Conservation (phyloP, 2,113 vertebrate genomes). For the Bufo bufo region DNA sequence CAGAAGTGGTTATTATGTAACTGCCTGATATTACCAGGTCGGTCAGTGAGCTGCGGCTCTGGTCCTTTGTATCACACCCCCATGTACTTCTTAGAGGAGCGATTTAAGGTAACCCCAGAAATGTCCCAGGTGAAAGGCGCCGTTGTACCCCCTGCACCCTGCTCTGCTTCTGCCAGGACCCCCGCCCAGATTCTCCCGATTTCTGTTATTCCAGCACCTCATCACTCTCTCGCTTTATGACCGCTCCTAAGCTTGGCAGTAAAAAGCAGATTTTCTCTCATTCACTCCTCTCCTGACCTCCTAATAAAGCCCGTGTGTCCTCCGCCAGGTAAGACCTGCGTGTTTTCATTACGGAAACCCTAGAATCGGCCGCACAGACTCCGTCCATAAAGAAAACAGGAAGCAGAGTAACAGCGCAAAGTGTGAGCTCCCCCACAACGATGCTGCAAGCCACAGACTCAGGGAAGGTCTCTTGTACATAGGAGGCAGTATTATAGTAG, state of each 20-base stretch:
- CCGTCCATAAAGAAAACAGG: too few relatives aligned
- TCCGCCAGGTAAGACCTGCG: neutral
- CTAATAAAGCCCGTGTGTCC: neutral
- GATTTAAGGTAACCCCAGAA: neutral
- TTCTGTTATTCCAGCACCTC: constrained; percentile 37
- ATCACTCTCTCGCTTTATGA: constrained; percentile 25
- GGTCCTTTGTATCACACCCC: neutral
- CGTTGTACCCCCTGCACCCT: neutral
- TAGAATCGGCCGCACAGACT: neutral
- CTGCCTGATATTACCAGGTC: neutral
- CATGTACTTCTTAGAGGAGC: neutral
- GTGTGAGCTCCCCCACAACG: too few relatives aligned
- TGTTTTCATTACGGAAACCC: neutral
- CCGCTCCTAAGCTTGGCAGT: neutral
- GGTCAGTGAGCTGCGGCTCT: neutral
- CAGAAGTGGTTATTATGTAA: neutral
- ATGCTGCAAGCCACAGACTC: too few relatives aligned
- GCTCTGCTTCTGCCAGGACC: neutral
- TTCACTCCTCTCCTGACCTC: neutral
- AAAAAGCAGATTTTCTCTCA: constrained; percentile 26
- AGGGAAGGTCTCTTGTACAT: neutral
- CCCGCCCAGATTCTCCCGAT: neutral
- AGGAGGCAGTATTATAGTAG: neutral
- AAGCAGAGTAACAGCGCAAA: too few relatives aligned
- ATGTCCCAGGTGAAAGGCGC: neutral